phyloP scores from a whole-genome alignment of 2,797 vertebrate species.

The Melanotaenia pygmaea region DNA sequence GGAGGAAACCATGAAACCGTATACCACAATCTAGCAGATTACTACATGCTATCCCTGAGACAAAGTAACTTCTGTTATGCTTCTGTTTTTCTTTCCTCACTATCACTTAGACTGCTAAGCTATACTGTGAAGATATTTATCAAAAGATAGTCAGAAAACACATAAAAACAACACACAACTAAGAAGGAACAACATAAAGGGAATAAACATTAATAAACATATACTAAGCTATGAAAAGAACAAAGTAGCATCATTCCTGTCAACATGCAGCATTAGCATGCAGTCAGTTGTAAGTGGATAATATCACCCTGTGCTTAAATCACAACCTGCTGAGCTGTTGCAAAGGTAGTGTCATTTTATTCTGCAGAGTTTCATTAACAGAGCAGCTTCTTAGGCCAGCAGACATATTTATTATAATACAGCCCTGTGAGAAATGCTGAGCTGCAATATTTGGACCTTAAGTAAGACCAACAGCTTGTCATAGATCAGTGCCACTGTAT shows the following conservation, averaged over 20 bases:
- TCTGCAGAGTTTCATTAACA: slow-evolving; percentile 6
- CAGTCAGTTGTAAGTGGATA: not conserved
- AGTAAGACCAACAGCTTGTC: slow-evolving; percentile 38
- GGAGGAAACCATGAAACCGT: slow-evolving; percentile 49
- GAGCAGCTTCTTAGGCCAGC: slow-evolving; percentile 20
- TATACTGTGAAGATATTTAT: not conserved
- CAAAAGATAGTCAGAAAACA: not conserved
- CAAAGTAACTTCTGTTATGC: slow-evolving; percentile 37
- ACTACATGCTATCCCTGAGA: slow-evolving; percentile 46
- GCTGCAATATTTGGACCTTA: slow-evolving; percentile 41
- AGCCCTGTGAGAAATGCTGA: slow-evolving; percentile 28
- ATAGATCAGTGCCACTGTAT: slow-evolving; percentile 14
- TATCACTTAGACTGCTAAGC: slow-evolving; percentile 2
- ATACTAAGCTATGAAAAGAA: not conserved
- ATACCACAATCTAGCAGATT: slow-evolving; percentile 21
- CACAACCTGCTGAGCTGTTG: slow-evolving; percentile 6
- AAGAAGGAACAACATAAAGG: too few relatives aligned
- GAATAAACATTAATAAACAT: not conserved
- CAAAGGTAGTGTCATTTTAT: slow-evolving; percentile 5
- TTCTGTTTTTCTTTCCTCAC: slow-evolving; percentile 46
- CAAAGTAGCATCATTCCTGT: not conserved
- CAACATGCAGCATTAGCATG: not conserved
- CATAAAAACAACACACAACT: not conserved
- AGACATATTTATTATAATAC: slow-evolving; percentile 34
- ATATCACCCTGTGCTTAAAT: not conserved